Conservation (phyloP, 1,140 invertebrate genomes). For the Ephestia elutella region DNA sequence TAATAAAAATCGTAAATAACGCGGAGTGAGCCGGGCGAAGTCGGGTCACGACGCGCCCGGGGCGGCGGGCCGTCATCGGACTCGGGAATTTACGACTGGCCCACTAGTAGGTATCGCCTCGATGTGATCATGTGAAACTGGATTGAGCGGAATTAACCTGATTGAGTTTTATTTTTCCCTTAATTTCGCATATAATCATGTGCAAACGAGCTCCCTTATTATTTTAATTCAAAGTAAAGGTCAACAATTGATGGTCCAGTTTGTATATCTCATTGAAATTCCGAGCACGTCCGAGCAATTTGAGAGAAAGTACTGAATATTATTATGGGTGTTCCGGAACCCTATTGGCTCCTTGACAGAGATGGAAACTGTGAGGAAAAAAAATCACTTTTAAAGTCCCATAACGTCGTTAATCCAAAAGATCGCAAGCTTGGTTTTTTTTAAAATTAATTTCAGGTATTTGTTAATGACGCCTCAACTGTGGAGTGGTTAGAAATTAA, state of each 20-base stretch:
- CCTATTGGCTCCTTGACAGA: slow-evolving; percentile 22
- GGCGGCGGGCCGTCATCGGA: slow-evolving; percentile 50
- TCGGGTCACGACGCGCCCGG: slow-evolving; percentile 61
- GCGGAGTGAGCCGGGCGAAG: slow-evolving; percentile 44
- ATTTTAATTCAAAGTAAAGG: slow-evolving; percentile 24
- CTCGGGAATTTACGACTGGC: slow-evolving; percentile 59
- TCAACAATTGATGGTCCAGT: slow-evolving; percentile 31
- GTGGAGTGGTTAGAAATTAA: no score
- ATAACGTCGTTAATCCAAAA: no score
- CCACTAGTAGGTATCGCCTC: slow-evolving; percentile 37
- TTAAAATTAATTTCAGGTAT: no score
- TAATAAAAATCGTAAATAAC: slow-evolving; percentile 69
- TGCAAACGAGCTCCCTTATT: slow-evolving; percentile 14
- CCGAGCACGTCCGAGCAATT: slow-evolving; percentile 39
- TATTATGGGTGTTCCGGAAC: slow-evolving; percentile 23
- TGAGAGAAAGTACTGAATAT: slow-evolving; percentile 34
- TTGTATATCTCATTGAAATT: slow-evolving; percentile 25
- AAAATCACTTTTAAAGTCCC: no score
- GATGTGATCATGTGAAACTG: slow-evolving; percentile 31
- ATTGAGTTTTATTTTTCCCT: not conserved
- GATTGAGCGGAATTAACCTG: slow-evolving; percentile 34
- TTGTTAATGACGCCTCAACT: no score
- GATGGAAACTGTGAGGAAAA: slow-evolving; percentile 28
- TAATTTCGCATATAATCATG: not conserved
- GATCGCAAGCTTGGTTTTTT: no score